phyloP scores from a whole-genome alignment of 2,113 vertebrate species.

The Crotalus helleri region DNA sequence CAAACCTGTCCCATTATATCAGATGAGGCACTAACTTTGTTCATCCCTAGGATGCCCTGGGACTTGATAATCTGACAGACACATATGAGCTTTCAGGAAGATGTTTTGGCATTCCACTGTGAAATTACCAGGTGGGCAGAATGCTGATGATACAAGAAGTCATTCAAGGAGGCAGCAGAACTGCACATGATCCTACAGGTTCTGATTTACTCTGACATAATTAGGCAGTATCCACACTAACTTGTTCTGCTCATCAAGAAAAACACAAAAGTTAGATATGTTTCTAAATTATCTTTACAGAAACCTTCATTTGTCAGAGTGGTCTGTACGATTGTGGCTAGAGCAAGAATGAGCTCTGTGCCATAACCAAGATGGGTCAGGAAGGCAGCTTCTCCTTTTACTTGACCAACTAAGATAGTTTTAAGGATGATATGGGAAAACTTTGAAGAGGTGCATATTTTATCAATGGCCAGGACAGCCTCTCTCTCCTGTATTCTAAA shows the following conservation, averaged over 20 bases:
- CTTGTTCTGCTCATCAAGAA: neutral
- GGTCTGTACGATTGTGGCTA: neutral
- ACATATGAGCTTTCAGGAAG: neutral
- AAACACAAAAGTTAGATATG: neutral
- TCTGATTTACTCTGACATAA: neutral
- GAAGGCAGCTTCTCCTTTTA: neutral
- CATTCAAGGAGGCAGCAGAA: neutral
- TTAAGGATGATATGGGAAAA: neutral
- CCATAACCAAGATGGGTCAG: neutral
- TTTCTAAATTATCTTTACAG: neutral
- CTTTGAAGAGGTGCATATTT: neutral
- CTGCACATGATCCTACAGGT: neutral
- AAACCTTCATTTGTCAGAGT: neutral
- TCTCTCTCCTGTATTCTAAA: neutral
- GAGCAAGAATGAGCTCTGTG: neutral
- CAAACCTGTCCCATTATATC: neutral
- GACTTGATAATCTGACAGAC: neutral
- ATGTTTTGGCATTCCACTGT: no score
- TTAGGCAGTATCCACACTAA: neutral
- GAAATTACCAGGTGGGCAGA: neutral
- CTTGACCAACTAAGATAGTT: neutral
- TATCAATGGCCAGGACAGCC: neutral
- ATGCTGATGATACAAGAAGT: neutral
- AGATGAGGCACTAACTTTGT: neutral
- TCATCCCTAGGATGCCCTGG: neutral